Conservation (phyloP, 2,888 invertebrate species). For the Xylocampa areola region DNA sequence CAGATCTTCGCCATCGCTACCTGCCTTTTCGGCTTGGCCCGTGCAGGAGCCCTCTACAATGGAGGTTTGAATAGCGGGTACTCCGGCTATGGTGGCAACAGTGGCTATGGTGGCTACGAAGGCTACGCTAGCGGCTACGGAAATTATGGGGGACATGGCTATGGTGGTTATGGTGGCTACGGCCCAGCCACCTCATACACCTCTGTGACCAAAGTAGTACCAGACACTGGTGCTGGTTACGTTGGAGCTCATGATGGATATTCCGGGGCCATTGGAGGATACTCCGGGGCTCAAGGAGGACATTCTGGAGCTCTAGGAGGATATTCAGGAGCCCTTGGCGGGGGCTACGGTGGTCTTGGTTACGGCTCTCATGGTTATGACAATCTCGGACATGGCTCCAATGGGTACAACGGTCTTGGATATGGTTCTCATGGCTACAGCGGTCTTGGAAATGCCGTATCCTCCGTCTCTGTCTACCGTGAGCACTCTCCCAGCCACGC, state of each 20-base stretch:
- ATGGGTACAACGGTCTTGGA: slow-evolving; percentile 46
- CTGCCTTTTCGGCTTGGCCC: slow-evolving; percentile 71
- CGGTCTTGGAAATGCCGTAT: slow-evolving; percentile 60
- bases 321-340: slow-evolving; percentile 7
- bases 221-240: slow-evolving; percentile 37
- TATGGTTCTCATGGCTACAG: slow-evolving; percentile 35
- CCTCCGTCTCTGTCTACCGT: slow-evolving; percentile 60
- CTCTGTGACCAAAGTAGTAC: slow-evolving; percentile 57
- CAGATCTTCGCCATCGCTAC: slow-evolving; percentile 68
- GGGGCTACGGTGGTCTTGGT: slow-evolving; percentile 23
- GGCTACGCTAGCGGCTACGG: slow-evolving; percentile 29
- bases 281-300: slow-evolving; percentile 28
- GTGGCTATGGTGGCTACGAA: slow-evolving; percentile 44
- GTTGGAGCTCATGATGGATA: slow-evolving; percentile 28
- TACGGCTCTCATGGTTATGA: slow-evolving; percentile 39
- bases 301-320: slow-evolving; percentile 40
- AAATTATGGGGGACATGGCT: slow-evolving; percentile 37
- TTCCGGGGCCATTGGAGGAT: slow-evolving; percentile 25
- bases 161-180: slow-evolving; percentile 49
- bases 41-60: slow-evolving; percentile 64
- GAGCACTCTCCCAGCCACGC: slow-evolving; percentile 48
- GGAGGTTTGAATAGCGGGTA: slow-evolving; percentile 38
- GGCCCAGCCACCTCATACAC: slow-evolving; percentile 60
- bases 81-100: slow-evolving; percentile 44
- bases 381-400: slow-evolving; percentile 38